Conservation (phyloP, 2,797 vertebrate genomes). For the Astyanax mexicanus region DNA sequence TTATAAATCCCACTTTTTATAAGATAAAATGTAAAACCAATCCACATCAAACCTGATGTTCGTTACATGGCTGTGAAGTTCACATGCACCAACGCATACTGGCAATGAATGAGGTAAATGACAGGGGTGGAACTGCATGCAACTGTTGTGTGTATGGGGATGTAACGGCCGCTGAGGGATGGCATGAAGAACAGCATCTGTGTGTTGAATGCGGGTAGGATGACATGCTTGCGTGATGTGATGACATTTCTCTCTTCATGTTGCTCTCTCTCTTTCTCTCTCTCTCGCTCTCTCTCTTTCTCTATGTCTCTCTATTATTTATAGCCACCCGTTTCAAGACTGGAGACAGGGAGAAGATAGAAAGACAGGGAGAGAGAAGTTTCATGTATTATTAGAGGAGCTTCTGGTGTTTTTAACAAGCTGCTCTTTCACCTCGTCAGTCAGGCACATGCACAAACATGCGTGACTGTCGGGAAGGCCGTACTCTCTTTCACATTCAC, state of each 20-base stretch:
- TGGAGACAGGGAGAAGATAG: background rate
- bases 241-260: constrained; percentile 6
- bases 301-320: constrained; percentile 7
- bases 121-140: background rate
- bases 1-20: too few relatives aligned
- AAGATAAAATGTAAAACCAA: too few relatives aligned
- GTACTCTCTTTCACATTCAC: background rate
- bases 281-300: constrained; percentile 6
- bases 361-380: background rate
- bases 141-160: background rate
- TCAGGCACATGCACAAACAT: constrained; percentile 30
- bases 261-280: constrained; percentile 1
- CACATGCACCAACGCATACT: background rate
- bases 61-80: background rate
- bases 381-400: constrained; percentile 38
- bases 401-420: background rate
- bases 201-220: background rate
- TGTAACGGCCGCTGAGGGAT: background rate
- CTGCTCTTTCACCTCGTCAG: constrained; percentile 14
- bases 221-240: constrained; percentile 11
- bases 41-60: too few relatives aligned
- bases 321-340: background rate
- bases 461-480: background rate
- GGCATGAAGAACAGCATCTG: background rate
- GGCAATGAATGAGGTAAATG: background rate